These are phyloP conservation scores for Lordiphosa fenestrarum DNA, from an alignment of 2,888 invertebrate species.

Conservation along the genomic window DNA sequence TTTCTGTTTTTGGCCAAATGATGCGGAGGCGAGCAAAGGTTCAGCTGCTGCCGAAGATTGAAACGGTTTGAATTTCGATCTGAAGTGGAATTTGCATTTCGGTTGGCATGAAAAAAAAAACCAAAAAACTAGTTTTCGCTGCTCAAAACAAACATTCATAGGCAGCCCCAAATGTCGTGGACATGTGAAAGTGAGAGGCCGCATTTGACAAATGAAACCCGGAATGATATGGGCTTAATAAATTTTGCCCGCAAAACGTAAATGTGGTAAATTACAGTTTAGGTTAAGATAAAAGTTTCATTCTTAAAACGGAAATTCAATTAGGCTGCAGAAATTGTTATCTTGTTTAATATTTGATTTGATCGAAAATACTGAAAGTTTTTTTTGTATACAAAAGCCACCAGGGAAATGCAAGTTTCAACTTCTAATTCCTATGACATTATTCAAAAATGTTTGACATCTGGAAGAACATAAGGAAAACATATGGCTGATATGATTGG, in stretches of 20 bases:
- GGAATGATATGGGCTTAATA: not conserved
- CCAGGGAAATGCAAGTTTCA: too few species aligned
- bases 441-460: too few species aligned
- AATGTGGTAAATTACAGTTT: not conserved
- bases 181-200: slow-evolving; percentile 9
- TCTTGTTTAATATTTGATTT: too few species aligned
- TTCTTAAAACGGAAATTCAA: too few species aligned
- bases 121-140: slow-evolving; percentile 2
- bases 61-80: slow-evolving; percentile 3
- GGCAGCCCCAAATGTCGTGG: not conserved
- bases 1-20: slow-evolving; percentile 25
- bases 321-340: too few species aligned
- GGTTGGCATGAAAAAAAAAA: not conserved
- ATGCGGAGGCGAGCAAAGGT: slow-evolving; percentile 18
- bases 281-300: too few species aligned
- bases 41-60: slow-evolving; percentile 10
- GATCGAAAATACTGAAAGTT: too few species aligned
- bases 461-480: too few species aligned
- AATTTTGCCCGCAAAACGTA: not conserved
- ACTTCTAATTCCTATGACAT: too few species aligned
- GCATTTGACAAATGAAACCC: too few species aligned
- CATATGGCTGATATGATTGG: too few species aligned
- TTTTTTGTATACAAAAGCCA: too few species aligned
- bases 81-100: slow-evolving; percentile 9
- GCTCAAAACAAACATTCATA: not conserved